phyloP scores from a whole-genome alignment of 2,797 vertebrate genomes.

The Miichthys miiuy region DNA sequence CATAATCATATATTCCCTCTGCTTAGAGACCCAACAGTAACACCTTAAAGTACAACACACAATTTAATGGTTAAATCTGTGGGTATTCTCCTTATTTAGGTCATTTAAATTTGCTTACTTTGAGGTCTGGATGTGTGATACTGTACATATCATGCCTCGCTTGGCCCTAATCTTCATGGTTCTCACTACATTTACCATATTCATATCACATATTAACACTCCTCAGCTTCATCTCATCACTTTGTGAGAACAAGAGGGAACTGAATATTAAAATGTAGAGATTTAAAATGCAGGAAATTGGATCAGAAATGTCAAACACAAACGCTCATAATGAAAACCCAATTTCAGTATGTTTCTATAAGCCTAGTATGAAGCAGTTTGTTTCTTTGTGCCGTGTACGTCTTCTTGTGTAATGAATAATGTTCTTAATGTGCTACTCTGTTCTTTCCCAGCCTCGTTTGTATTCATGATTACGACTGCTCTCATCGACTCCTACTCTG shows the following conservation, averaged over 20 bases:
- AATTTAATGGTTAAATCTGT: slow-evolving; percentile 25
- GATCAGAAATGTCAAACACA: slow-evolving; percentile 65
- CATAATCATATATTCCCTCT: background rate
- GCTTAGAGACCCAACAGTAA: slow-evolving; percentile 1
- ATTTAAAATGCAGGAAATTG: slow-evolving; percentile 64
- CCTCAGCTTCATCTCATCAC: slow-evolving; percentile 39
- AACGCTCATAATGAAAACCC: slow-evolving; percentile 56
- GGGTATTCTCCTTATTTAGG: slow-evolving; percentile 23
- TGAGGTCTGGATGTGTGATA: slow-evolving; percentile 13
- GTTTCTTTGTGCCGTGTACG: slow-evolving; percentile 39
- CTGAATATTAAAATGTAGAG: slow-evolving; percentile 42
- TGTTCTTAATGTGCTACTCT: slow-evolving; percentile 61
- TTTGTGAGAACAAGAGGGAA: slow-evolving; percentile 22
- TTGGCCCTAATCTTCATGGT: slow-evolving; percentile 46
- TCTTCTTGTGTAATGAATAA: slow-evolving; percentile 56
- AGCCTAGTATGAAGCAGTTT: slow-evolving; percentile 54
- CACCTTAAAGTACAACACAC: slow-evolving; percentile 17
- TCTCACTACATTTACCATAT: slow-evolving; percentile 53
- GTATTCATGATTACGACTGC: slow-evolving; percentile 64
- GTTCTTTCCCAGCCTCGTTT: slow-evolving; percentile 48
- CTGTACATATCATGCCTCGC: slow-evolving; percentile 27
- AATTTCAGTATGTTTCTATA: slow-evolving; percentile 50
- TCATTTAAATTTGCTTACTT: slow-evolving; percentile 43
- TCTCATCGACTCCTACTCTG: slow-evolving; percentile 42
- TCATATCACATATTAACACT: slow-evolving; percentile 40